Percentiles rank a stretch among this genome's conserved stretches.
These are phyloP conservation scores for Sitta europaea DNA, from an alignment of 2,113 vertebrate genomes.

Conservation along the genomic window DNA sequence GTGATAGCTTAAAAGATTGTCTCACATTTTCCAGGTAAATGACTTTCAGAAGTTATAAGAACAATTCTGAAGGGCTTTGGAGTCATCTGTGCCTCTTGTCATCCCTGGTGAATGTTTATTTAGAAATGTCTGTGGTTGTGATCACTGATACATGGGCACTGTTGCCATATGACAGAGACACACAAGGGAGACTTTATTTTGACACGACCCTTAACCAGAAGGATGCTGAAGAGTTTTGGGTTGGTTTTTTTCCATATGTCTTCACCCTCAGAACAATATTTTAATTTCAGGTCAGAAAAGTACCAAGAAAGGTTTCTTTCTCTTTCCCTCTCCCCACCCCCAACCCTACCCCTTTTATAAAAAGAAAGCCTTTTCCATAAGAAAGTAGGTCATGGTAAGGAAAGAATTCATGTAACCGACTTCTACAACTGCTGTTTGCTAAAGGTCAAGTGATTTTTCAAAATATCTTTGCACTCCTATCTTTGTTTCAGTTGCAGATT, in stretches of 20 bases:
- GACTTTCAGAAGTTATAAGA: neutral
- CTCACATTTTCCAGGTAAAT: neutral
- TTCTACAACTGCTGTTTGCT: neutral
- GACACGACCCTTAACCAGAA: neutral
- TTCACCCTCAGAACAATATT: neutral
- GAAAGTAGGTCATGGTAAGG: neutral
- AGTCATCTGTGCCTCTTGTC: neutral
- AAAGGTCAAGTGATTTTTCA: neutral
- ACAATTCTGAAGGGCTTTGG: neutral
- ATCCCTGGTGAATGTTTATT: neutral
- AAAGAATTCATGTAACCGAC: neutral
- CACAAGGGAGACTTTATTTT: neutral
- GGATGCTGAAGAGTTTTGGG: neutral
- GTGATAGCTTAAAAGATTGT: neutral
- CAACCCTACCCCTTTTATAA: neutral
- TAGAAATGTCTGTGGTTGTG: neutral
- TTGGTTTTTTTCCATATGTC: neutral
- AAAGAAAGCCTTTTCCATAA: neutral
- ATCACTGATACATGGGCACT: neutral
- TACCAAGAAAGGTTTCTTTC: neutral
- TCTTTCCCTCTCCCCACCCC: no score
- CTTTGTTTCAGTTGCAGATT: neutral
- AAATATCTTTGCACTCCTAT: neutral
- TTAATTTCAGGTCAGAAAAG: neutral
- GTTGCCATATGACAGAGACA: neutral